These are phyloP conservation scores for Chironomus tentans DNA, from an alignment of 2,888 invertebrate species.

Conservation along the genomic window DNA sequence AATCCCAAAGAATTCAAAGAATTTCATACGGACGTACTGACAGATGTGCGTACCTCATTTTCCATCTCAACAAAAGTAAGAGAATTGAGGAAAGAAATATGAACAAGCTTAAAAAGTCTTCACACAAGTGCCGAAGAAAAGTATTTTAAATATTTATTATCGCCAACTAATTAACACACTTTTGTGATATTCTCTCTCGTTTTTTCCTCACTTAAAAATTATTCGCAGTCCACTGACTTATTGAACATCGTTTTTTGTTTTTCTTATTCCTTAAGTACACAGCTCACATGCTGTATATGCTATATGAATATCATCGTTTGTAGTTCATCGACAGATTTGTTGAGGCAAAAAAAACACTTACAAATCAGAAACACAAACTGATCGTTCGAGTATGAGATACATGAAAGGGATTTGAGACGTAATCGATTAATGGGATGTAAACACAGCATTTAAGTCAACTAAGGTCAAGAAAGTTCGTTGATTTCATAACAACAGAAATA, in stretches of 20 bases:
- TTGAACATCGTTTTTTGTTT: neutral
- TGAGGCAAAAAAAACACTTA: no score
- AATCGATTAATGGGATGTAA: neutral
- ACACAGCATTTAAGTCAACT: neutral
- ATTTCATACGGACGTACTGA: neutral
- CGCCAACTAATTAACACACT: constrained; percentile 5
- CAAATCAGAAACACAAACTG: no score
- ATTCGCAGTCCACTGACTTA: neutral
- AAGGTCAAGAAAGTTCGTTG: neutral
- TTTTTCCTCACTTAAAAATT: neutral
- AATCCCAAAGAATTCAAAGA: neutral
- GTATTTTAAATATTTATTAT: neutral
- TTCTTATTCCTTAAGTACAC: neutral
- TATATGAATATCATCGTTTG: no score
- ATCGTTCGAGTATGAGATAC: no score
- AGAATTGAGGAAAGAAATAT: neutral
- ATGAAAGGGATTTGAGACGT: no score
- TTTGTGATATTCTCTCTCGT: neutral
- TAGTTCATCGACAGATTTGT: no score
- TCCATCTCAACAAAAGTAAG: neutral
- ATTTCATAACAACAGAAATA: neutral
- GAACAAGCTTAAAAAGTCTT: neutral
- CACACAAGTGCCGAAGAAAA: neutral
- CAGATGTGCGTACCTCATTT: neutral
- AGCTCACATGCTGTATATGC: no score